phyloP scores from a whole-genome alignment of 2,888 invertebrate genomes.

The Drosophila recens region DNA sequence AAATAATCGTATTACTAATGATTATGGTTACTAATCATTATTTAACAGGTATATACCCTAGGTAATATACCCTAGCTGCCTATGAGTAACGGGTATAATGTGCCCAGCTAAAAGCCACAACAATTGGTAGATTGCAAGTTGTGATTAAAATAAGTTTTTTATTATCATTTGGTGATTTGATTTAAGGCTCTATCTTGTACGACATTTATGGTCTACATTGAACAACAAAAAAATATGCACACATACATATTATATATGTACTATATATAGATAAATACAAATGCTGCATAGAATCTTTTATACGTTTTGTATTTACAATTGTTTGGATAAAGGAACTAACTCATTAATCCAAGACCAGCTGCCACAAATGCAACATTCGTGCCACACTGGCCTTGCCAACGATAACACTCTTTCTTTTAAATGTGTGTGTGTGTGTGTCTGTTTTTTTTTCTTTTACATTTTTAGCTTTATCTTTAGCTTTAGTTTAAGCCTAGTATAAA shows the following conservation, averaged over 20 bases:
- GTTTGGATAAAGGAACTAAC: conserved; percentile 14
- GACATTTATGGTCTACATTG: conserved; percentile 51
- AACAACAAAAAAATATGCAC: conserved; percentile 36
- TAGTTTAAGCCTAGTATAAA: conserved; percentile 38
- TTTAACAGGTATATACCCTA: no score
- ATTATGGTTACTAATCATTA: no score
- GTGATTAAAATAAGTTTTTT: conserved; percentile 68
- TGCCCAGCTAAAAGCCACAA: conserved; percentile 1
- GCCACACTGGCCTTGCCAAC: neutral
- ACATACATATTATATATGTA: neutral
- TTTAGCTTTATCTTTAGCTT: conserved; percentile 26
- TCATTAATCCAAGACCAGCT: conserved; percentile 1
- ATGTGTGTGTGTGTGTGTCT: neutral
- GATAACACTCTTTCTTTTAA: conserved; percentile 2
- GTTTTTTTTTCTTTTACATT: neutral
- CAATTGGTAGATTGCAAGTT: neutral
- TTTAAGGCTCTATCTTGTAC: conserved; percentile 76
- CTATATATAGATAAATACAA: conserved; percentile 11
- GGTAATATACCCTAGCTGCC: no score
- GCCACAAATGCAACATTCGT: neutral
- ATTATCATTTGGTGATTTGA: conserved; percentile 80
- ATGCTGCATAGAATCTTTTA: conserved; percentile 7
- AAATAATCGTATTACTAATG: no score
- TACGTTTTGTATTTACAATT: conserved; percentile 21
- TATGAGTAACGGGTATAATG: neutral